Percentiles rank a stretch among this genome's conserved stretches.
These are phyloP conservation scores for Peromyscus leucopus DNA, from an alignment of 2,113 vertebrate genomes.

Conservation along the genomic window DNA sequence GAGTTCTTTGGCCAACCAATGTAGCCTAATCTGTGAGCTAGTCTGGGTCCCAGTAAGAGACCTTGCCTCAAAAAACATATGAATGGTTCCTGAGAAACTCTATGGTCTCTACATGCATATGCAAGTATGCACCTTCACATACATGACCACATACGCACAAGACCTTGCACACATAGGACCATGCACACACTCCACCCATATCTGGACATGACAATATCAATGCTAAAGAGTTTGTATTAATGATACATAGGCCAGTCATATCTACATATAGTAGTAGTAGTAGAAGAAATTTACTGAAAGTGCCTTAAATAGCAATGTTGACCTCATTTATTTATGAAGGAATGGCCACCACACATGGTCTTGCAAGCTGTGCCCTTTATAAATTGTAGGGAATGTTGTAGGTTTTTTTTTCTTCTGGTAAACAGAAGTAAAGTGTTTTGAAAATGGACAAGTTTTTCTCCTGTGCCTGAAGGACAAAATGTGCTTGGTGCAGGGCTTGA, in stretches of 20 bases:
- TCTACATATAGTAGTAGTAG: not conserved
- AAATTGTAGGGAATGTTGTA: not conserved
- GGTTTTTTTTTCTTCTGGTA: not conserved
- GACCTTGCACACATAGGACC: not conserved
- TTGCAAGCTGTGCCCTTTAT: not conserved
- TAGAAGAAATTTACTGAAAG: not conserved
- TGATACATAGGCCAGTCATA: not conserved
- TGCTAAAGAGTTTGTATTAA: not conserved
- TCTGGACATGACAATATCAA: not conserved
- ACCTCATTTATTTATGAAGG: constrained; percentile 20
- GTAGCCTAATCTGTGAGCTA: not conserved
- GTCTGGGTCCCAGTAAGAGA: not conserved
- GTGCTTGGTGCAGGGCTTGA: not conserved
- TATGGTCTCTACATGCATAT: not conserved
- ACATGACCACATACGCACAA: not conserved
- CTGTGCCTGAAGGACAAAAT: not conserved
- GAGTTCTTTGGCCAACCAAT: not conserved
- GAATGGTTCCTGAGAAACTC: not conserved
- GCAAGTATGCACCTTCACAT: not conserved
- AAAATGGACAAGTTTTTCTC: constrained; percentile 3
- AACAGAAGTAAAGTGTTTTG: not conserved
- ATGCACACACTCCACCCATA: not conserved
- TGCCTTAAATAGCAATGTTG: constrained; percentile 1
- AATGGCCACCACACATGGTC: not conserved
- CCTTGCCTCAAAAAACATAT: not conserved